These are phyloP conservation scores for Drosophila novamexicana DNA, from an alignment of 1,140 invertebrate genomes.

Conservation along the genomic window DNA sequence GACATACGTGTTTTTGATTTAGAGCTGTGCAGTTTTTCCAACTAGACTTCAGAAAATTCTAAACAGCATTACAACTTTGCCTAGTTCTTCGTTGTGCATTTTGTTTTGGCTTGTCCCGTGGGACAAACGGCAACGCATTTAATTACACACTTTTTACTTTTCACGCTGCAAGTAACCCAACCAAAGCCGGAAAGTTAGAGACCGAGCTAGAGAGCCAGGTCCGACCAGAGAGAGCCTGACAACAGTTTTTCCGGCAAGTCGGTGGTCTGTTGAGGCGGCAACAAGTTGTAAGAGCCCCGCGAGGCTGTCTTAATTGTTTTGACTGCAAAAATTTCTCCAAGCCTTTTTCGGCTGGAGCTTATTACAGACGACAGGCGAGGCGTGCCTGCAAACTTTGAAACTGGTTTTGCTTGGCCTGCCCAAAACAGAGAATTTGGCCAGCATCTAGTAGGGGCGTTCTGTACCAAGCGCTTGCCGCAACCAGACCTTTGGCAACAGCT, in stretches of 20 bases:
- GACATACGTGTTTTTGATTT: too few relatives aligned
- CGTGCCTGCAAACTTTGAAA: slow-evolving; percentile 22
- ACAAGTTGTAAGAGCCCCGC: slow-evolving; percentile 61
- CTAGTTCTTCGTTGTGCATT: not conserved
- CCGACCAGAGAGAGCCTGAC: not conserved
- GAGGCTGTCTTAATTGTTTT: slow-evolving; percentile 68
- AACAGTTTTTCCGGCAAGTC: slow-evolving; percentile 33
- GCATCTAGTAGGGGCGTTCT: slow-evolving; percentile 21
- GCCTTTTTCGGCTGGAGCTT: slow-evolving; percentile 56
- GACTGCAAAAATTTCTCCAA: slow-evolving; percentile 71
- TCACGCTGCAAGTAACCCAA: slow-evolving; percentile 41
- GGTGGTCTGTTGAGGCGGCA: slow-evolving; percentile 22
- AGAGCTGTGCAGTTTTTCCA: not conserved
- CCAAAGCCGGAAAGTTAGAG: slow-evolving; percentile 16
- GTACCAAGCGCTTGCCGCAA: slow-evolving; percentile 45
- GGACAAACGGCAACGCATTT: slow-evolving; percentile 45
- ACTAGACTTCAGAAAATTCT: not conserved
- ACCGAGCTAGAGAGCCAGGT: slow-evolving; percentile 8
- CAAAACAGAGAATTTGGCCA: slow-evolving; percentile 49
- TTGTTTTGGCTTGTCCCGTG: slow-evolving; percentile 21
- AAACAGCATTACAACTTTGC: slow-evolving; percentile 6
- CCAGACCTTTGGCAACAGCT: slow-evolving; percentile 27
- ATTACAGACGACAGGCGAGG: slow-evolving; percentile 5
- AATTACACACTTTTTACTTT: slow-evolving; percentile 71
- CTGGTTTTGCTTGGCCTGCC: slow-evolving; percentile 45